Conservation (phyloP, 2,797 vertebrate species). For the Dromococcyx pavoninus region DNA sequence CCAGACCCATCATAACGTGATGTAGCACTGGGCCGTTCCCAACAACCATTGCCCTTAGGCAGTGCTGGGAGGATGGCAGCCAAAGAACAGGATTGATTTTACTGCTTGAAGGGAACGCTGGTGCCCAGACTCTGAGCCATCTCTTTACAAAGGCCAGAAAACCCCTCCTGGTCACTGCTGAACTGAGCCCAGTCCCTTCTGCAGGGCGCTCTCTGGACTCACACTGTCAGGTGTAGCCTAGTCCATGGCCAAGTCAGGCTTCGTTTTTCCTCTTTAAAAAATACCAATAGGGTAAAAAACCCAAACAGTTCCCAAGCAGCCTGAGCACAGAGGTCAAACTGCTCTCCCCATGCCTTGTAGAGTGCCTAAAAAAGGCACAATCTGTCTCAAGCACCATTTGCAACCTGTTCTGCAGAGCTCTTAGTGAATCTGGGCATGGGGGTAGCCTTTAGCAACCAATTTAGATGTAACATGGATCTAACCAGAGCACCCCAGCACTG, state of each 20-base stretch:
- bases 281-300: neutral
- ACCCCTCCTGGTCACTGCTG: neutral
- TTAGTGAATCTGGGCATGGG: neutral
- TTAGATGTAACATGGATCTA: neutral
- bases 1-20: neutral
- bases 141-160: neutral
- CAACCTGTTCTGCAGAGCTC: neutral
- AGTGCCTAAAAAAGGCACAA: neutral
- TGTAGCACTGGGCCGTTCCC: neutral
- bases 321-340: neutral
- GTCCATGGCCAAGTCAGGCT: rapidly evolving
- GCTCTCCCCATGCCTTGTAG: neutral
- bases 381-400: neutral
- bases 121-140: neutral
- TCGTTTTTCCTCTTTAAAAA: neutral
- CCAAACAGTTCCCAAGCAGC: neutral
- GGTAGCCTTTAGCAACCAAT: neutral
- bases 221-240: neutral
- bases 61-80: neutral
- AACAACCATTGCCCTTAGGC: rapidly evolving
- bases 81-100: neutral
- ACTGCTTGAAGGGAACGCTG: neutral
- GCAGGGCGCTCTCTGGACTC: rapidly evolving
- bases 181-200: neutral
- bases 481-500: neutral